Conservation (phyloP, 2,888 invertebrate species). For the Andrena minutula region DNA sequence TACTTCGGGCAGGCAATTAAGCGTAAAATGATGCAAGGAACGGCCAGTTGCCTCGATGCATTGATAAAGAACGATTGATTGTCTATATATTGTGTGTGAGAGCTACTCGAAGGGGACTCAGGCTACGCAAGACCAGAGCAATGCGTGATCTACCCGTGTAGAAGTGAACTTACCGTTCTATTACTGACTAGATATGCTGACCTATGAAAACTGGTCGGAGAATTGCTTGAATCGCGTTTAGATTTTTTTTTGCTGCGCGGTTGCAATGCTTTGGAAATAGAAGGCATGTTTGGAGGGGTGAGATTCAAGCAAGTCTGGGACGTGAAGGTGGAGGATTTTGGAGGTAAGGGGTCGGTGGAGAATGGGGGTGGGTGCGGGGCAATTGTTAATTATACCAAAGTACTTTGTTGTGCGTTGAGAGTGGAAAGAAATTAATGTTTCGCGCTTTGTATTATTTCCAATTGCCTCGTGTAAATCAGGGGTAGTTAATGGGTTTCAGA, state of each 20-base stretch:
- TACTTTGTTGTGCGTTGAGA: not conserved
- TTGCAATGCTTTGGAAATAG: not conserved
- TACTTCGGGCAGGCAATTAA: conserved; percentile 50
- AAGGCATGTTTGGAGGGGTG: not conserved
- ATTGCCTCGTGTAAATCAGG: not conserved
- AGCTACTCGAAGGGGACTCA: conserved; percentile 14
- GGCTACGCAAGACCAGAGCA: conserved; percentile 32
- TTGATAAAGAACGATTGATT: conserved; percentile 33
- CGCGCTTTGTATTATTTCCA: not conserved
- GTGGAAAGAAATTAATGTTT: not conserved
- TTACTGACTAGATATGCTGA: conserved; percentile 41
- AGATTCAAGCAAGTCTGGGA: conserved; percentile 19
- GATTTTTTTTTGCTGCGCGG: not conserved
- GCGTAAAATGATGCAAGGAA: conserved; percentile 37
- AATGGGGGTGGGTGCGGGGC: not conserved
- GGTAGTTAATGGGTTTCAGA: not conserved
- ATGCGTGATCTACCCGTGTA: conserved; percentile 28
- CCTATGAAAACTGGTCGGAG: conserved; percentile 24
- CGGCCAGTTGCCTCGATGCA: conserved; percentile 38
- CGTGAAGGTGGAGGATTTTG: not conserved
- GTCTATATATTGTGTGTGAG: conserved; percentile 9
- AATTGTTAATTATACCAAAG: not conserved
- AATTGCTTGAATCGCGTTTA: conserved; percentile 33
- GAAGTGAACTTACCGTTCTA: conserved; percentile 63
- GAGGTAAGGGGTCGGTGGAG: not conserved